Base-by-base conservation (phyloP, 2,797 vertebrate genomes). In the Tolypeutes matacus region DNA sequence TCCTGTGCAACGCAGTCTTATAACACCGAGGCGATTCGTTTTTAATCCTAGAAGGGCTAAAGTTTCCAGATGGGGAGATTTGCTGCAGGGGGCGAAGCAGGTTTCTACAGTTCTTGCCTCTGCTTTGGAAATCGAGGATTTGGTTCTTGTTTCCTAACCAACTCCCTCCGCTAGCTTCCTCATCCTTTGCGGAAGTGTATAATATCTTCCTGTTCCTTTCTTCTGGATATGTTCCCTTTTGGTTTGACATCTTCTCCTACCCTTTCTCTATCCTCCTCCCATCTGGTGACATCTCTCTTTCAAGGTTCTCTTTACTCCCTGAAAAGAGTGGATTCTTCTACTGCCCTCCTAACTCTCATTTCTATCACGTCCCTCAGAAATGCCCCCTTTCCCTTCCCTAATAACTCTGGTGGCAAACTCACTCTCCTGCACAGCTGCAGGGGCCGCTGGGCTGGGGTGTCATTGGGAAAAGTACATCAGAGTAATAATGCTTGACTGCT, bases 41-140 rank as follows among this genome's bases (percentile, higher is more conserved):
- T 65, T 53, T 58, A 39, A 29, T 76, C 73, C 70, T 56, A 73
- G 86, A 94, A 83, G 51, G 62, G 67, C 56, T 67, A 89, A 78
- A 85, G 67, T 56, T 56, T 56, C 18, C 31, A 51, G 69, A 27
- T 29, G 11, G 46, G 36, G 67, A 49, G 70, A 87, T 56, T 56
- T 56, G 20, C 56, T 56, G 20, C 18, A 56, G 56, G 56, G 56
- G 20, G 20, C 20, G 20, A 56, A 70, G 27, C 51, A 2, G 4
- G 36, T 73, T 87, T 72, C n/a, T 46, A 1, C 2, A 0, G 1
- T 42, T 21, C 17, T 62, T 65, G 42, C 42, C 34, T 9, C 49
- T 58, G 84, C 69, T 58, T 2, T 58, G 78, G 62, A 78, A 69
- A 70, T 42, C 0, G 3, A 20, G 34, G 34, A 39, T 34, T 58